Conservation (phyloP, 2,888 invertebrate species). For the Zonitis immaculata region DNA sequence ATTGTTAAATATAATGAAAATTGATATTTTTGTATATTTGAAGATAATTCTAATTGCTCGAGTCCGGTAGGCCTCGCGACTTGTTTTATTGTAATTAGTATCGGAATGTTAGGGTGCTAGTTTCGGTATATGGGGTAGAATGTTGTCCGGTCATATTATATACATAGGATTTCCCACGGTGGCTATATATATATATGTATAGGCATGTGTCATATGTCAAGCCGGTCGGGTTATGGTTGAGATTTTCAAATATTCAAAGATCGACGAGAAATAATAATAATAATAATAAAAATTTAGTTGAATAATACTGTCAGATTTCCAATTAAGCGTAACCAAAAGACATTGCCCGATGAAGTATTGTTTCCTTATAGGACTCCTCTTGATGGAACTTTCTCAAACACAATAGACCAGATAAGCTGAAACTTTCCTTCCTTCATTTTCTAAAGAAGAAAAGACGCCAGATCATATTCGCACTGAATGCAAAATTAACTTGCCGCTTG, state of each 20-base stretch:
- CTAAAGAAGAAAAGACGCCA: constrained; percentile 40
- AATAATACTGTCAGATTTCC: constrained; percentile 29
- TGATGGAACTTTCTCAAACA: constrained; percentile 40
- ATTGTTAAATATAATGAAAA: not conserved
- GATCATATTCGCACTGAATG: constrained; percentile 43
- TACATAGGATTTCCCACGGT: constrained; percentile 24
- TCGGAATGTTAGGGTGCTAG: constrained; percentile 10
- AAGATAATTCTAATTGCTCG: not conserved
- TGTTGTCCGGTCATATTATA: constrained; percentile 12
- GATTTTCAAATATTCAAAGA: constrained; percentile 22
- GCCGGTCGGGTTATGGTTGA: constrained; percentile 3
- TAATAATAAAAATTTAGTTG: no score
- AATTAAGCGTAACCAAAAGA: constrained; percentile 36
- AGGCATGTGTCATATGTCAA: constrained; percentile 20
- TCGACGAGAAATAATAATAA: no score
- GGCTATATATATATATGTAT: no score
- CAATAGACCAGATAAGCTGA: constrained; percentile 43
- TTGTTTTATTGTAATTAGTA: constrained; percentile 7
- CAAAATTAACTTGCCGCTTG: constrained; percentile 39
- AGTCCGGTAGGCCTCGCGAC: not conserved
- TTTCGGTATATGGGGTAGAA: not conserved
- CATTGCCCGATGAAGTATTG: constrained; percentile 41
- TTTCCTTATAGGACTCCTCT: constrained; percentile 38
- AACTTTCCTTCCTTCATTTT: constrained; percentile 39
- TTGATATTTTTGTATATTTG: no score